Evolutionary conservation across 2,888 invertebrate species (phyloP).

Genomic region (Pocota personata): DNA sequence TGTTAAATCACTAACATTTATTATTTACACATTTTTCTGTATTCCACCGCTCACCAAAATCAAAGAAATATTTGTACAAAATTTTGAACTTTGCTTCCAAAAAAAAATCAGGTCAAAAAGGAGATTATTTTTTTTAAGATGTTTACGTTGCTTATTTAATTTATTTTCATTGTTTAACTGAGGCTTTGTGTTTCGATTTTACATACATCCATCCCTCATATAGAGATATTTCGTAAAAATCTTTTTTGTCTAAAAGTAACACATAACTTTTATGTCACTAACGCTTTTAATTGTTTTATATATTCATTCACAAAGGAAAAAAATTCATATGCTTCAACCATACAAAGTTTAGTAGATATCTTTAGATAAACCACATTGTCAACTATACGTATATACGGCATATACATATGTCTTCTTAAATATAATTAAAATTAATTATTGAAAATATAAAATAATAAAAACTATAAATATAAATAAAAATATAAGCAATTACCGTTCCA

Average conservation of each 20-base stretch:
- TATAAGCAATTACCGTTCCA: slow-evolving; percentile 69
- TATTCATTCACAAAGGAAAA: not conserved
- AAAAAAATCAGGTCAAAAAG: slow-evolving; percentile 65
- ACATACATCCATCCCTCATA: slow-evolving; percentile 31
- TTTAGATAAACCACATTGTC: slow-evolving; percentile 21
- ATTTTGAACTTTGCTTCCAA: slow-evolving; percentile 26
- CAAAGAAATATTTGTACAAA: slow-evolving; percentile 32
- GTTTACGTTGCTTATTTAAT: slow-evolving; percentile 17
- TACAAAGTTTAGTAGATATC: slow-evolving; percentile 45
- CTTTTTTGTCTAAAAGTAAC: not conserved
- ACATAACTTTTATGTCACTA: slow-evolving; percentile 18
- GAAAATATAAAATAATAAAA: slow-evolving; percentile 41
- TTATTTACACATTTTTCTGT: slow-evolving; percentile 47
- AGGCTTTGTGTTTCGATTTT: slow-evolving; percentile 20
- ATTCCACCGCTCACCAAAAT: slow-evolving; percentile 26
- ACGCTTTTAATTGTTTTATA: slow-evolving; percentile 15
- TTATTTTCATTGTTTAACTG: slow-evolving; percentile 6
- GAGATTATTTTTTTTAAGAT: slow-evolving; percentile 3
- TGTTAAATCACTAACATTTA: slow-evolving; percentile 49
- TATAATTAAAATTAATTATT: slow-evolving; percentile 54
- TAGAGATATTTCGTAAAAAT: slow-evolving; percentile 11
- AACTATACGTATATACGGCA: not conserved
- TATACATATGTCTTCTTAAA: slow-evolving; percentile 39
- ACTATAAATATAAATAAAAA: slow-evolving; percentile 49
- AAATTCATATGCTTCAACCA: slow-evolving; percentile 21